These are phyloP conservation scores for Mus pahari DNA, from an alignment of 2,113 vertebrate genomes.

Conservation along the genomic window DNA sequence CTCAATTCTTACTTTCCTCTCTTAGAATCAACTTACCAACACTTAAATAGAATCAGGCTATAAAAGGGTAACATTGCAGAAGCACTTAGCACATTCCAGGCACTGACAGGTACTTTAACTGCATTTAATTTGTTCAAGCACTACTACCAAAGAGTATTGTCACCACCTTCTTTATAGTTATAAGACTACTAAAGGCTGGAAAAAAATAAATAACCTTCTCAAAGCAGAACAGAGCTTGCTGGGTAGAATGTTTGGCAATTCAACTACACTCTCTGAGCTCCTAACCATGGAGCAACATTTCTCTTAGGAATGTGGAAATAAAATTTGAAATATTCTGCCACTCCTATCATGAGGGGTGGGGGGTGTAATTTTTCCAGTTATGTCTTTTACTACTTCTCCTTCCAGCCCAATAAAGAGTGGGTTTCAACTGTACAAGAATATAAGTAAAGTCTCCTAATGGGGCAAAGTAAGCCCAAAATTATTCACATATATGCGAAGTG, in stretches of 20 bases:
- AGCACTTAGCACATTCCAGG: background rate
- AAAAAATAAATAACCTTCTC: constrained; percentile 1
- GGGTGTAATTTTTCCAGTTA: background rate
- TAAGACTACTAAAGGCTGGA: background rate
- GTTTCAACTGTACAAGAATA: background rate
- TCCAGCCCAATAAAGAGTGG: constrained; percentile 10
- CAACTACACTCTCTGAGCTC: background rate
- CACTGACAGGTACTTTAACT: constrained; percentile 16
- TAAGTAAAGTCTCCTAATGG: background rate
- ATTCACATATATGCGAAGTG: constrained; percentile 27
- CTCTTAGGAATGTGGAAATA: constrained; percentile 14
- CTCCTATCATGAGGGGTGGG: background rate
- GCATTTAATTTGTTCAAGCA: constrained; percentile 24
- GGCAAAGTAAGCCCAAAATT: constrained; percentile 21
- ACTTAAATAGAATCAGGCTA: background rate
- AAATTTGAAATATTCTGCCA: constrained; percentile 13
- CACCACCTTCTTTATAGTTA: background rate
- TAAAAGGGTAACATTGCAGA: background rate
- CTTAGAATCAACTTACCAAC: background rate
- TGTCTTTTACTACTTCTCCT: constrained; percentile 20
- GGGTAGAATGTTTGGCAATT: constrained; percentile 28
- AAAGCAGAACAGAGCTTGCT: background rate
- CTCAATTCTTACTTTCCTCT: constrained; percentile 7
- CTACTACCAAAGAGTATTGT: background rate
- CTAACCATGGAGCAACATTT: constrained; percentile 35